Evolutionary conservation across 2,797 vertebrate genomes (phyloP).

Genomic region (Alectoris magna): DNA sequence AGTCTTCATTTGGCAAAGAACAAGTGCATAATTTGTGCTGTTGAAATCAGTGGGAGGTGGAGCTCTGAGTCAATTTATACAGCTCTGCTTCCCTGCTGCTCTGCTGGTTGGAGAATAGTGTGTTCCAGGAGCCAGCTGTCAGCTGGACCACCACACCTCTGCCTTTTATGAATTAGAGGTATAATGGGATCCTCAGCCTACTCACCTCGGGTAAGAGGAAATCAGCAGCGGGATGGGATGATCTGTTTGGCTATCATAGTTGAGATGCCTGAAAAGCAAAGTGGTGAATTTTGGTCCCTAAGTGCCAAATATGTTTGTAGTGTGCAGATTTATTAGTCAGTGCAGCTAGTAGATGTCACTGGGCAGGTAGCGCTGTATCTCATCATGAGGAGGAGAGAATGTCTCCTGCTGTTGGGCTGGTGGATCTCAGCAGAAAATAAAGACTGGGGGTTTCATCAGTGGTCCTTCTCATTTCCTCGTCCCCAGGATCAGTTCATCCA

Average conservation of each 20-base stretch:
- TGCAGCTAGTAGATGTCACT: neutral
- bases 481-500: neutral
- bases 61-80: conserved; percentile 70
- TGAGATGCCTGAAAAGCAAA: neutral
- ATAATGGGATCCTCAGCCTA: conserved; percentile 50
- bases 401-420: neutral
- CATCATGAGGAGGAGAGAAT: neutral
- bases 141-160: neutral
- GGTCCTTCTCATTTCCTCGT: neutral
- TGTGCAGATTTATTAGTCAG: neutral
- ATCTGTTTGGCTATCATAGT: neutral
- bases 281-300: neutral
- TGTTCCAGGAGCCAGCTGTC: neutral
- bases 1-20: neutral
- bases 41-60: conserved; percentile 66
- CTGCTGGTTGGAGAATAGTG: neutral
- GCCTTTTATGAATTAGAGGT: neutral
- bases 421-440: neutral
- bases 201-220: conserved; percentile 58
- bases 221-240: neutral
- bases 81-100: neutral
- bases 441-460: neutral
- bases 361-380: neutral
- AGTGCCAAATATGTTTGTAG: neutral
- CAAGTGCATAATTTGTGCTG: conserved; percentile 28